Conservation (phyloP, 2,797 vertebrate genomes). For the Tokudaia tokunoshimensis region DNA sequence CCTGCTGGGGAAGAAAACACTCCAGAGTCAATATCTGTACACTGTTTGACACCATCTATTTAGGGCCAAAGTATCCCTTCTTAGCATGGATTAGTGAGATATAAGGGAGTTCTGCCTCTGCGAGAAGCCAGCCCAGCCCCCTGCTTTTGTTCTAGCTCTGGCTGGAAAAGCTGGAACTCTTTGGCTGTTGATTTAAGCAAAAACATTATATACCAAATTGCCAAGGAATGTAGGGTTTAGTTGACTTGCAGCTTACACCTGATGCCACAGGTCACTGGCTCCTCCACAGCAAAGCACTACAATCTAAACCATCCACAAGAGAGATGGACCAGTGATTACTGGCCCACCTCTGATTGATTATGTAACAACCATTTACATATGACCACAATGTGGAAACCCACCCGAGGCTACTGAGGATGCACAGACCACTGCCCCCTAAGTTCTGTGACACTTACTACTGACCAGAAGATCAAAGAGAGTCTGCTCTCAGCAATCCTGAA, state of each 20-base stretch:
- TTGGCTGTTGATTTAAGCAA: neutral
- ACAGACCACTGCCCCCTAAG: neutral
- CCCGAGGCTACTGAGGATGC: neutral
- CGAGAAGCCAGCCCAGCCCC: neutral
- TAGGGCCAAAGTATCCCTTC: neutral
- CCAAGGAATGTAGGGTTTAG: slow-evolving; percentile 1
- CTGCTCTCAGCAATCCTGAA: slow-evolving; percentile 12
- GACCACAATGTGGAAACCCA: neutral
- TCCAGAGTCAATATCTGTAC: neutral
- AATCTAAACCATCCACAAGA: neutral
- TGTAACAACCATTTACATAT: neutral
- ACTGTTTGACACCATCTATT: neutral
- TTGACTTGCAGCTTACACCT: slow-evolving; percentile 15
- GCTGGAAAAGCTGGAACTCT: neutral
- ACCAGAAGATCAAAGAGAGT: slow-evolving; percentile 24
- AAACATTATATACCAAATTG: neutral
- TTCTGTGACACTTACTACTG: neutral
- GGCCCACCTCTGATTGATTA: neutral
- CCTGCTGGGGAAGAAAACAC: slow-evolving; percentile 10
- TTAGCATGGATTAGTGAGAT: neutral
- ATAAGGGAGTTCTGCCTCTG: neutral
- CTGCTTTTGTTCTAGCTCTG: neutral
- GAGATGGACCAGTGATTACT: neutral
- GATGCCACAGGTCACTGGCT: neutral
- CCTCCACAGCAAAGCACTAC: slow-evolving; percentile 40